These are phyloP conservation scores for Epirrita christyi DNA, from an alignment of 2,888 invertebrate species.

Conservation along the genomic window DNA sequence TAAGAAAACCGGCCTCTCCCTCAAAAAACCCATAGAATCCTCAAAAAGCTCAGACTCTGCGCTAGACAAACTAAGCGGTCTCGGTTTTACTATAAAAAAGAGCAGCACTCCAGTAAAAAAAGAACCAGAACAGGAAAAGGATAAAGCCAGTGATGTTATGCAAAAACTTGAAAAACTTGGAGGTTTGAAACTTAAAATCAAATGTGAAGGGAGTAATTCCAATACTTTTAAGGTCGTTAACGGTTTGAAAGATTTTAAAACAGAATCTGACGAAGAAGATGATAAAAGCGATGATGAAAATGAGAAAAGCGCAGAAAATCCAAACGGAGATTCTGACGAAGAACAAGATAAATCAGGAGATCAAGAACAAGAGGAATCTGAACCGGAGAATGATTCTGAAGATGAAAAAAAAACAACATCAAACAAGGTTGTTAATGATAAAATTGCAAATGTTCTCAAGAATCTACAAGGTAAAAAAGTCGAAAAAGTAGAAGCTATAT, in stretches of 20 bases:
- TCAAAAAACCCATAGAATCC: conserved; percentile 64
- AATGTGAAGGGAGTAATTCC: conserved; percentile 70
- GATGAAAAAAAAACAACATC: conserved; percentile 46
- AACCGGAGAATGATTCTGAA: conserved; percentile 50
- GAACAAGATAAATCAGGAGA: conserved; percentile 50
- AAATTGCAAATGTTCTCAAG: conserved; percentile 42
- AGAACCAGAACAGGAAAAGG: conserved; percentile 56
- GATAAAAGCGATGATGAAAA: conserved; percentile 61
- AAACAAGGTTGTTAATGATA: conserved; percentile 26
- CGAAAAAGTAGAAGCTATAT: conserved; percentile 48
- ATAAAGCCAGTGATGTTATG: conserved; percentile 57
- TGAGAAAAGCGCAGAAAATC: conserved; percentile 51
- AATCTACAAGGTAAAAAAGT: conserved; percentile 52
- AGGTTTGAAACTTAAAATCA: conserved; percentile 77
- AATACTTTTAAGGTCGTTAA: conserved; percentile 77
- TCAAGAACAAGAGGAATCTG: conserved; percentile 47
- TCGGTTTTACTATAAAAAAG: conserved; percentile 78
- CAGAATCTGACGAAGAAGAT: conserved; percentile 71
- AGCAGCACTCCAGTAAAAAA: conserved; percentile 67
- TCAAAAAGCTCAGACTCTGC: conserved; percentile 60
- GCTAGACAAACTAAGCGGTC: conserved; percentile 71
- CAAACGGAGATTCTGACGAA: conserved; percentile 56
- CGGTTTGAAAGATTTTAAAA: conserved; percentile 74
- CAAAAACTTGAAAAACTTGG: conserved; percentile 73
- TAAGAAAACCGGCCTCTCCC: conserved; percentile 66